Base-by-base conservation (phyloP, 2,113 vertebrate species). In the Caloenas nicobarica region DNA sequence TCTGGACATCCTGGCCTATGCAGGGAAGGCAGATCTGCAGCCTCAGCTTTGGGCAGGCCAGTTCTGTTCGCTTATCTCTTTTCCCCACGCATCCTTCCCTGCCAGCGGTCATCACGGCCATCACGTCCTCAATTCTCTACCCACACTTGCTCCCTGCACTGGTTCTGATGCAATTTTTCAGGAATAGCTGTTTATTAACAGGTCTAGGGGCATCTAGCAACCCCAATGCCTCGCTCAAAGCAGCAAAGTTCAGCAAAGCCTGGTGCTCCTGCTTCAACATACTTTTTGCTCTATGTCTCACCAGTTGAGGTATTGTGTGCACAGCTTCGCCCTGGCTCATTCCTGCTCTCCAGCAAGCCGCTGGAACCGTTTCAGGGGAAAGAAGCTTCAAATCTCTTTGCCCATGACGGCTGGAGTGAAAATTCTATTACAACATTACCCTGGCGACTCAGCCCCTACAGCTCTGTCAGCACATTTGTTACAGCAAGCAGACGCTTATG, bases 401-500 rank as follows among this genome's bases (percentile, higher is more conserved):
- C 82, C 72, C 40, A 3, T 54, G 92, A 90, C 4, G 4, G 54
- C 88, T 58, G 36, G 88, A 96, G 91, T 93, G 72, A 93, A 89
- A 95, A 96, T 92, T 93, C 77, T 84, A 16, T 94, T 88, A 48
- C 46, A 79, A 64, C 44, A 72, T 96, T 88, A 87, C 91, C 90
- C 82, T 69, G 90, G 96, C 2, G 65, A 86, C 90, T 90, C 88
- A 77, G 29, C 82, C 87, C 74, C 31, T 40, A 2, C 57, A 80
- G 69, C 93, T 94, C 93, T 96, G 95, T 95, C 96, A 95, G 96
- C 90, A 91, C 92, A 71, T 94, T 92, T 74, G 61, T 76, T 72
- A 71, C 72, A 90, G 92, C 86, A 44, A 74, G 86, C 91, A 92
- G 91, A 22, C 83, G 48, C 65, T 81, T 5, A 7, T 0, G 11